A percentile compares a stretch with the other conserved stretches of the same genome.
These are phyloP conservation scores for Lycocorax pyrrhopterus DNA, from an alignment of 2,113 vertebrate species.

Conservation along the genomic window DNA sequence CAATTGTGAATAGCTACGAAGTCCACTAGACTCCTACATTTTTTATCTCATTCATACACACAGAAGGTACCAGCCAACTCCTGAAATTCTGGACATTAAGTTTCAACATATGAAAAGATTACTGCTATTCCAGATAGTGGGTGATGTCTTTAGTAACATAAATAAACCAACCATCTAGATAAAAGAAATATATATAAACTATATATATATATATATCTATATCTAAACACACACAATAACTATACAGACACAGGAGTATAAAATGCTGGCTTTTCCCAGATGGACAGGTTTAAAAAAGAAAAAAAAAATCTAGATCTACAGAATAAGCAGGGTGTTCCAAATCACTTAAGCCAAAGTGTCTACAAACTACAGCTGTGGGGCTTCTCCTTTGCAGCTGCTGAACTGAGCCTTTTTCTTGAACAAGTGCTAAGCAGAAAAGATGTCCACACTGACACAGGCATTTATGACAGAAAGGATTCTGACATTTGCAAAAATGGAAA, in stretches of 20 bases:
- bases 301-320: background rate
- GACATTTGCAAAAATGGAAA: background rate
- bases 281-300: background rate
- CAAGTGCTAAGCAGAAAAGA: background rate
- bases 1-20: background rate
- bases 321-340: background rate
- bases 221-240: background rate
- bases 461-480: background rate
- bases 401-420: background rate
- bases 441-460: background rate
- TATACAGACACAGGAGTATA: background rate
- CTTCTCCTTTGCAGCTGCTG: background rate
- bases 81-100: background rate
- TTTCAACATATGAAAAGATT: background rate
- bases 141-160: background rate
- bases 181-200: background rate
- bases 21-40: background rate
- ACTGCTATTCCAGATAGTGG: background rate
- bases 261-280: background rate
- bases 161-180: background rate
- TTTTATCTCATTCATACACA: background rate
- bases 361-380: background rate
- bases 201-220: background rate
- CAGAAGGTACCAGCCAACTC: background rate
- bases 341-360: background rate